Percentiles rank a stretch among this genome's conserved stretches.
Evolutionary conservation across 1,140 invertebrate genomes (phyloP).

Genomic region (Papilio aristodemus): DNA sequence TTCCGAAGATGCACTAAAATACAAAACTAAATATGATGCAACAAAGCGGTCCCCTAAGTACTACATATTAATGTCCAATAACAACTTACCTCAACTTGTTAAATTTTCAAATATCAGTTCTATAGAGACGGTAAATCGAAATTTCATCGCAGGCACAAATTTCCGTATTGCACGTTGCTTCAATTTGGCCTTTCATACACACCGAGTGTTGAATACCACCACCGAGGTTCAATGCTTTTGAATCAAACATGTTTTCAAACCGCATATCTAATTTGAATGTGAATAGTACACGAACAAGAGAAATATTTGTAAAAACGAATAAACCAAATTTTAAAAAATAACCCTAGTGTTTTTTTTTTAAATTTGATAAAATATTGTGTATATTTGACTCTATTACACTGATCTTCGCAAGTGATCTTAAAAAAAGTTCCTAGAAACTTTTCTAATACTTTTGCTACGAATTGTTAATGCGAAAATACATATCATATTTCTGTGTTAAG

Average conservation of each 20-base stretch:
- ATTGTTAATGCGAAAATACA: too few relatives aligned
- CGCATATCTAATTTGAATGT: constrained; percentile 20
- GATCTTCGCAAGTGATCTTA: too few relatives aligned
- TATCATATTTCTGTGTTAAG: too few relatives aligned
- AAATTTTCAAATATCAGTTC: neutral
- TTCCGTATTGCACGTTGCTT: constrained; percentile 2
- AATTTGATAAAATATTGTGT: too few relatives aligned
- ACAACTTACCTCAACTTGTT: neutral
- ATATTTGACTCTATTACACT: too few relatives aligned
- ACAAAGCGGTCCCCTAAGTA: too few relatives aligned
- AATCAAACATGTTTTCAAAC: constrained; percentile 26
- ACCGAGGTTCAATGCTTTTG: constrained; percentile 5
- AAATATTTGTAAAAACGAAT: constrained; percentile 25
- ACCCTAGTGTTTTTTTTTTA: neutral
- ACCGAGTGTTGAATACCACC: neutral
- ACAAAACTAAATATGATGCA: too few relatives aligned
- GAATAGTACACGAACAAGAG: constrained; percentile 16
- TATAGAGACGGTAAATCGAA: neutral
- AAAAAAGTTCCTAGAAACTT: too few relatives aligned
- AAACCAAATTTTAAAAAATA: neutral
- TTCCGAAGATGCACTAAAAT: too few relatives aligned
- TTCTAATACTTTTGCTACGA: too few relatives aligned
- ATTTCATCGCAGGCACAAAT: neutral
- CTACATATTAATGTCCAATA: too few relatives aligned
- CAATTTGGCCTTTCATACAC: constrained; percentile 27